Base-by-base conservation (phyloP, 2,113 vertebrate species). In the Conger conger region DNA sequence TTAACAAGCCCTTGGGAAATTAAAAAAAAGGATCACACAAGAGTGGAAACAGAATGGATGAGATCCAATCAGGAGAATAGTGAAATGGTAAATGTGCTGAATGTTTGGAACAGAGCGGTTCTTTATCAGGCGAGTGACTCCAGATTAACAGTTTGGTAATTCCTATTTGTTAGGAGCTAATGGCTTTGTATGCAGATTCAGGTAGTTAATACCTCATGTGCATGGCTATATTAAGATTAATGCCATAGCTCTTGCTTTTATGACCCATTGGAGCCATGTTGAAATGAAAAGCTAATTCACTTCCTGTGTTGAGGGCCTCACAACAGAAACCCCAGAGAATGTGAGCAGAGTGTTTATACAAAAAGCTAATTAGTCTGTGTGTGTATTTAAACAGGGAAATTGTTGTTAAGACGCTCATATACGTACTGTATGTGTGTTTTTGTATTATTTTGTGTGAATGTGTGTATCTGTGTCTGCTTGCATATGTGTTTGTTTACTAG, bases 401-500 rank as follows among this genome's bases (percentile, higher is more conserved):
- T 57, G 54, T 17, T 2, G 4, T 57, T 57, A 15, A 57, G 40
- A 42, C 40, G 9, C 40, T 42, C 40, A 3, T 42, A 9, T 9
- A 42, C 4, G 9, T 3, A 42, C n/a, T 50, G 7, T 50, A 13
- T 50, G 45, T 63, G 18, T 27, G 2, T 57, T 5, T 15, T 5
- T 7, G 50, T 5, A 53, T 53, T 5, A 20, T 45, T 1, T 16
- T 13, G 13, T 42, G 82, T 73, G 36, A 45, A n/a, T 33, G 37
- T 83, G 27, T 45, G 37, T 45, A 37, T 45, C 37, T 33, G 68
- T 53, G 63, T 53, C 37, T 35, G 15, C 17, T 35, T 36, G 83
- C 88, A 88, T 84, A n/a, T 85, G 82, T 87, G 53, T 77, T 83
- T 83, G 76, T 35, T 16, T 20, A 33, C n/a, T 36, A 1, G 76